Evolutionary conservation across 2,797 vertebrate species (phyloP).

Genomic region (Fringilla coelebs): DNA sequence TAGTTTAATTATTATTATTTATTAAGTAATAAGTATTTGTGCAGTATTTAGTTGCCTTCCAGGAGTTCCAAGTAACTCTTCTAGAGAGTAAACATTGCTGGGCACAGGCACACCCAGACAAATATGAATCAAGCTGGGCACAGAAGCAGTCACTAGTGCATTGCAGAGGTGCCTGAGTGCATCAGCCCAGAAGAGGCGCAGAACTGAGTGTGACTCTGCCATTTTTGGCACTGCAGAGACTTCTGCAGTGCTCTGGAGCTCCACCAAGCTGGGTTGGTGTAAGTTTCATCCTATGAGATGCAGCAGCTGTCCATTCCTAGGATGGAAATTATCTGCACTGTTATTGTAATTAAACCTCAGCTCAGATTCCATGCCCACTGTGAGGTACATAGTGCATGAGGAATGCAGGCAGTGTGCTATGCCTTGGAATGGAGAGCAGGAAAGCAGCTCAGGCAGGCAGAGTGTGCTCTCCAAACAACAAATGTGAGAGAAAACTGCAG

Average conservation of each 20-base stretch:
- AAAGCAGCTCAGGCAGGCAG: background rate
- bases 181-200: background rate
- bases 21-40: background rate
- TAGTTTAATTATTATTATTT: background rate
- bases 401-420: background rate
- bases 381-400: background rate
- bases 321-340: background rate
- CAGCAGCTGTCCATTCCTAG: background rate
- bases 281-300: background rate
- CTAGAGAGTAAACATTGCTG: background rate
- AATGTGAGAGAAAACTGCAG: background rate
- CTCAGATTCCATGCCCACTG: background rate
- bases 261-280: background rate
- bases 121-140: background rate
- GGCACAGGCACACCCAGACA: background rate
- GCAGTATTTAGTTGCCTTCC: background rate
- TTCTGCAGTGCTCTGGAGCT: background rate
- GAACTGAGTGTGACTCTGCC: background rate
- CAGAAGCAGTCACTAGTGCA: background rate
- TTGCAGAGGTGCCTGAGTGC: background rate
- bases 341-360: background rate
- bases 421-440: background rate
- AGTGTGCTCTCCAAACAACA: background rate
- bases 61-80: background rate
- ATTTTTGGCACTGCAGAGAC: background rate